Percentiles rank a stretch among this genome's conserved stretches.
These are phyloP conservation scores for Toxotes lorentzi DNA, from an alignment of 2,797 vertebrate genomes.

Conservation along the genomic window DNA sequence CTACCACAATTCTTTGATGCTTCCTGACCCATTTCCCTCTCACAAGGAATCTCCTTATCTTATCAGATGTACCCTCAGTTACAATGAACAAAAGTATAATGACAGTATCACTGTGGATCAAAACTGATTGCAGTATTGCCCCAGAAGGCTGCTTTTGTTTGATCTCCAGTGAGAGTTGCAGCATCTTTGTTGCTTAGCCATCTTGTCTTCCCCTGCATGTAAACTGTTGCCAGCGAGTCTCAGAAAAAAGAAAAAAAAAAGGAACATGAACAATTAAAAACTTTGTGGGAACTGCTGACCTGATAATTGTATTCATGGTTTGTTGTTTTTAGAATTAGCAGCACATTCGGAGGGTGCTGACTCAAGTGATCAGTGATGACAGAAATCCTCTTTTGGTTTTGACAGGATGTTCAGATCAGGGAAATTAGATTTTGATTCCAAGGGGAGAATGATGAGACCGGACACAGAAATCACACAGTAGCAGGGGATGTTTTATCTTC, in stretches of 20 bases:
- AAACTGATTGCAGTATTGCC: background rate
- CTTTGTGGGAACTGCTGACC: background rate
- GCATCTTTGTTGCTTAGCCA: background rate
- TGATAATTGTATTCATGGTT: background rate
- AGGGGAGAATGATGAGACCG: background rate
- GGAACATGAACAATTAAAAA: slow-evolving; percentile 6
- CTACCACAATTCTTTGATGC: slow-evolving; percentile 13
- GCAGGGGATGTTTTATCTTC: no score
- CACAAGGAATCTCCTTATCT: slow-evolving; percentile 1
- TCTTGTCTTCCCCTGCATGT: background rate
- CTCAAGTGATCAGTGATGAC: background rate
- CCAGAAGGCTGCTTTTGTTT: slow-evolving; percentile 9
- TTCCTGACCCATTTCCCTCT: slow-evolving; percentile 37
- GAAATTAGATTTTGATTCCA: background rate
- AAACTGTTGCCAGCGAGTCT: background rate
- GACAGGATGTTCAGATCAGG: slow-evolving; percentile 11
- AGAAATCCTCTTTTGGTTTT: slow-evolving; percentile 12
- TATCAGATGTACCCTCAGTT: slow-evolving; percentile 18
- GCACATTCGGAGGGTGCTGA: background rate
- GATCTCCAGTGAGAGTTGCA: background rate
- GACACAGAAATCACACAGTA: background rate
- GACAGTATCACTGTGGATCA: slow-evolving; percentile 8
- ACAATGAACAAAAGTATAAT: slow-evolving; percentile 16
- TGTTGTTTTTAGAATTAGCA: background rate
- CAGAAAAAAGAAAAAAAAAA: background rate